These are phyloP conservation scores for Pterophyllum scalare DNA, from an alignment of 2,113 vertebrate species.

Conservation along the genomic window DNA sequence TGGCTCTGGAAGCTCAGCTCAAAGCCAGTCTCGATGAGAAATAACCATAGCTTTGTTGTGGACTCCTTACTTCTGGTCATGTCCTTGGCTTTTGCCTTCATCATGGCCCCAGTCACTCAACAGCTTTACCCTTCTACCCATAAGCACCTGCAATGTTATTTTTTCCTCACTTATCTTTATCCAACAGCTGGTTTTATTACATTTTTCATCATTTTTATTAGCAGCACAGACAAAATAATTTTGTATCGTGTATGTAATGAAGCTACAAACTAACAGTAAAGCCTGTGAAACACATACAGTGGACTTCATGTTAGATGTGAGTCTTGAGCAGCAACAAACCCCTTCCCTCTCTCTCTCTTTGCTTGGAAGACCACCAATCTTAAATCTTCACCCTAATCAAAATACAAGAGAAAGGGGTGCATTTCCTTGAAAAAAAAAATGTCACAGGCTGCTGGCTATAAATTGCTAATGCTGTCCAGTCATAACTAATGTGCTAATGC, in stretches of 20 bases:
- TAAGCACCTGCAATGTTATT: slow-evolving; percentile 17
- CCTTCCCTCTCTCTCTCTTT: neutral
- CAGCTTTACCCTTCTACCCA: slow-evolving; percentile 52
- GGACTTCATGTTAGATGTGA: slow-evolving; percentile 27
- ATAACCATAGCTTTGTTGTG: slow-evolving; percentile 60
- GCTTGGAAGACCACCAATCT: no score
- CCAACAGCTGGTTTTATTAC: slow-evolving; percentile 30
- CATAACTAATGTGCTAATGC: no score
- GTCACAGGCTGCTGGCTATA: no score
- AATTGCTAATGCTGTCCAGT: no score
- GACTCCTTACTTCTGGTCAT: slow-evolving; percentile 32
- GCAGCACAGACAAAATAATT: slow-evolving; percentile 34
- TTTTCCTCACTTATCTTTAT: slow-evolving; percentile 29
- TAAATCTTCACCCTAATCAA: no score
- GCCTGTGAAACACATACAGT: slow-evolving; percentile 3
- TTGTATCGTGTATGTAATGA: slow-evolving; percentile 32
- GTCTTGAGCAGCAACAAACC: slow-evolving; percentile 3
- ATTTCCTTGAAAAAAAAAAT: no score
- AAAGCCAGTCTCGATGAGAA: slow-evolving; percentile 92
- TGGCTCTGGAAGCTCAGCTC: slow-evolving; percentile 94
- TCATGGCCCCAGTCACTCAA: slow-evolving; percentile 43
- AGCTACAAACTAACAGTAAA: slow-evolving; percentile 11
- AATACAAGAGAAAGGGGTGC: no score
- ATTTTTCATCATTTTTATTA: slow-evolving; percentile 12
- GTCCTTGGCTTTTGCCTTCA: slow-evolving; percentile 53